Evolutionary conservation across 2,113 vertebrate species (phyloP), one percentile per base, ranked within the genome.

Genomic region (Brevimyrus niger): DNA sequence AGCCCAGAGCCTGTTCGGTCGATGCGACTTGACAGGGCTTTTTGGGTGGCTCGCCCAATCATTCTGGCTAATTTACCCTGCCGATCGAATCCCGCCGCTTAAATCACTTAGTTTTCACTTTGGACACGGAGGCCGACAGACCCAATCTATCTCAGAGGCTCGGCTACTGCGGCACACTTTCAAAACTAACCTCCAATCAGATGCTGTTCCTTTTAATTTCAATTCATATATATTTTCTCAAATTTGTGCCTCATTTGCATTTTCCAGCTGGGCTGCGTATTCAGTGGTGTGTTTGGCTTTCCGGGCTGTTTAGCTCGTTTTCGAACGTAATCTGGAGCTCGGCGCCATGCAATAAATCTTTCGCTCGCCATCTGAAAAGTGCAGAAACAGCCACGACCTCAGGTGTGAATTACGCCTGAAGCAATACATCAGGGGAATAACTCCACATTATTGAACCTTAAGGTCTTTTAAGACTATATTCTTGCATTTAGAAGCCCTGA

Each of bases 101-200:
- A 85, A 85, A 85, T 89, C 88, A 89, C 50, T 58, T 73, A 73
- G 11, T 48, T 89, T 80, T 38, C 69, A 89, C 88, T 89, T 51
- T 31, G 23, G 42, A 50, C 47, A 50, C 21, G 35, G 69, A 82
- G 61, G 27, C 44, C 31, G 47, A 83, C 23, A 31, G 27, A 17
- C n/a, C 85, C 53, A 11, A 86, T 87, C 48, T 35, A 13, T 51
- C 50, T 87, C 13, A 6, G 6, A 38, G 23, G 27, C n/a, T 55
- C 23, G 1, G 50, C 50, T 17, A 2, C n/a, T 27, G 15, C 27
- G 35, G 48, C 21, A 35, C 47, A 35, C 11, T 51, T 86, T 86
- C 46, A 19, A 50, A 35, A 55, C 31, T 21, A 35, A 42, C 82
- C 17, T 47, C 42, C 35, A 5, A 80, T 80, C 13, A 47, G 21